Percentiles rank a stretch among this genome's conserved stretches.
Evolutionary conservation across 2,888 invertebrate species (phyloP).

Genomic region (Lasius platythorax): DNA sequence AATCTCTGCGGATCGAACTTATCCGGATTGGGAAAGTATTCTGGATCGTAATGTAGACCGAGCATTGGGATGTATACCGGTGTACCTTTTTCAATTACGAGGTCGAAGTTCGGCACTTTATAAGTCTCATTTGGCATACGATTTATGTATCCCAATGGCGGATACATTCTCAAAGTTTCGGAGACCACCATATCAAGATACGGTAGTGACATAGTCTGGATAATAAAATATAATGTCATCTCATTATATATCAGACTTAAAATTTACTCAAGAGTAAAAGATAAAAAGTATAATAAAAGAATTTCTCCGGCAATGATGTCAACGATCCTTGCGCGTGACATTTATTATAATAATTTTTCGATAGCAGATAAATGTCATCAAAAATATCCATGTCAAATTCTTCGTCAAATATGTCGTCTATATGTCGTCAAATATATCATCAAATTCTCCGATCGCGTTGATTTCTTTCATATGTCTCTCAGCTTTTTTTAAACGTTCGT

Average conservation of each 20-base stretch:
- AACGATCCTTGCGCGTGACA: background rate
- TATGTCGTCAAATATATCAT: no score
- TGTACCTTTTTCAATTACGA: conserved; percentile 79
- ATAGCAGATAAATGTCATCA: no score
- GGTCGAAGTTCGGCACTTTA: conserved; percentile 72
- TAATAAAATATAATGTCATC: background rate
- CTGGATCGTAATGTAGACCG: conserved; percentile 82
- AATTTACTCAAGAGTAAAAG: background rate
- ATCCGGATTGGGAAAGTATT: conserved; percentile 82
- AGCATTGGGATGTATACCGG: conserved; percentile 80
- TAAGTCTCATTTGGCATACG: conserved; percentile 75
- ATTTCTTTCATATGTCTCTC: no score
- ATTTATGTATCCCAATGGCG: conserved; percentile 78
- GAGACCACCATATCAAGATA: conserved; percentile 77
- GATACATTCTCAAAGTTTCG: conserved; percentile 84
- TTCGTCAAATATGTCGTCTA: no score
- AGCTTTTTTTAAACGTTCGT: no score
- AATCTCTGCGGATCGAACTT: conserved; percentile 85
- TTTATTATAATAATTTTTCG: background rate
- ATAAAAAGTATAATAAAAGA: background rate
- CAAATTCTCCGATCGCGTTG: no score
- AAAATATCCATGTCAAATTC: no score
- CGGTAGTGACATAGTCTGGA: conserved; percentile 58
- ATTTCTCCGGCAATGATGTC: background rate
- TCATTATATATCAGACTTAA: background rate